These are phyloP conservation scores for Cathartes aura DNA, from an alignment of 2,113 vertebrate species.

Conservation along the genomic window DNA sequence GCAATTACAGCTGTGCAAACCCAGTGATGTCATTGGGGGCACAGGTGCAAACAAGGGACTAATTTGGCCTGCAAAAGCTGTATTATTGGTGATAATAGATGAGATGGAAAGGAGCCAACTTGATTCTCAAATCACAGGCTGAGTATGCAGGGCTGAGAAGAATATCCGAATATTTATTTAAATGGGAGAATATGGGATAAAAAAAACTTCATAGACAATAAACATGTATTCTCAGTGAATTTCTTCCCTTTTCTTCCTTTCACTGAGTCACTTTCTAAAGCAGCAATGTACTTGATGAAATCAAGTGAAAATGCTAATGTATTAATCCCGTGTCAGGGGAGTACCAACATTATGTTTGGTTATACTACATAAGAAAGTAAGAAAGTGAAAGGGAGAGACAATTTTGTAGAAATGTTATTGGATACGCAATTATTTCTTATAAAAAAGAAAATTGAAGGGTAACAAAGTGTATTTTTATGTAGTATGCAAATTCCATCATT, in stretches of 20 bases:
- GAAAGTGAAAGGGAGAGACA: background rate
- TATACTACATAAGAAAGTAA: background rate
- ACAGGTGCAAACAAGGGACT: slow-evolving; percentile 51
- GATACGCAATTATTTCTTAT: background rate
- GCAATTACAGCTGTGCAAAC: slow-evolving; percentile 63
- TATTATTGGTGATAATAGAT: slow-evolving; percentile 19
- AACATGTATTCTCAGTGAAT: background rate
- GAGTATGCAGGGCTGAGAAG: background rate
- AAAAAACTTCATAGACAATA: background rate
- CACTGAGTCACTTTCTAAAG: background rate
- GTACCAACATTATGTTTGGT: background rate
- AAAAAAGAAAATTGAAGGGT: background rate
- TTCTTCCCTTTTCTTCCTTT: background rate
- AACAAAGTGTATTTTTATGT: background rate
- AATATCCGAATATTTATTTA: background rate
- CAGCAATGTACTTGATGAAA: background rate
- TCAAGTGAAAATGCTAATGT: background rate
- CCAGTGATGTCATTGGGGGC: background rate
- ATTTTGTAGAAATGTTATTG: background rate
- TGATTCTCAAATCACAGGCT: background rate
- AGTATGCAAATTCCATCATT: background rate
- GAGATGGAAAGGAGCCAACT: slow-evolving; percentile 19
- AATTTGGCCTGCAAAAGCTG: background rate
- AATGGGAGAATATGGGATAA: background rate
- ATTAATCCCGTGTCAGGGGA: background rate